These are phyloP conservation scores for Vanessa tameamea DNA, from an alignment of 1,140 invertebrate genomes.

Conservation along the genomic window DNA sequence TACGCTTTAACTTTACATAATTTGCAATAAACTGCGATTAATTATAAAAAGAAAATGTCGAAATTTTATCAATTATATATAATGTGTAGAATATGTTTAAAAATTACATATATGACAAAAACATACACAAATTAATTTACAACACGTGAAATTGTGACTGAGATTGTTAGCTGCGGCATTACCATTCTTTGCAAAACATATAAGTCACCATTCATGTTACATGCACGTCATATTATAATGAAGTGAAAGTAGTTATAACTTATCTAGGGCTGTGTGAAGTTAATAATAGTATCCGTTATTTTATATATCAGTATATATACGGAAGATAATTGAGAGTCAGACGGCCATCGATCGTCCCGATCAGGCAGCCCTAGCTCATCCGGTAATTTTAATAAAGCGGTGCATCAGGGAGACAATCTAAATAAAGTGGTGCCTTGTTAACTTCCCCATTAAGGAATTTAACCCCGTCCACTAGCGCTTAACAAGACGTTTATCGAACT, in stretches of 20 bases:
- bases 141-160: too few species aligned
- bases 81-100: too few species aligned
- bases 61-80: too few species aligned
- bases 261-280: constrained; percentile 1
- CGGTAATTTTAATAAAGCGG: constrained; percentile 53
- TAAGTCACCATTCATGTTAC: too few species aligned
- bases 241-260: neutral
- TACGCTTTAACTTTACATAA: too few species aligned
- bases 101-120: too few species aligned
- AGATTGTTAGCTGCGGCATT: too few species aligned
- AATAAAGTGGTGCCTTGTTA: constrained; percentile 65
- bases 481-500: constrained; percentile 3
- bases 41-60: too few species aligned
- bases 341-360: constrained; percentile 24
- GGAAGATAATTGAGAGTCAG: neutral
- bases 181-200: too few species aligned
- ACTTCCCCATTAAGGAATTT: constrained; percentile 57
- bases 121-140: too few species aligned
- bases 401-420: constrained; percentile 54
- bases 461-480: constrained; percentile 41
- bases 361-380: constrained; percentile 45
- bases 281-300: neutral
- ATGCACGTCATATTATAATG: neutral
- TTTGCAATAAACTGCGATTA: too few species aligned
- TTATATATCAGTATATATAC: neutral